phyloP scores from a whole-genome alignment of 1,140 invertebrate species.

The Drosophila mauritiana region DNA sequence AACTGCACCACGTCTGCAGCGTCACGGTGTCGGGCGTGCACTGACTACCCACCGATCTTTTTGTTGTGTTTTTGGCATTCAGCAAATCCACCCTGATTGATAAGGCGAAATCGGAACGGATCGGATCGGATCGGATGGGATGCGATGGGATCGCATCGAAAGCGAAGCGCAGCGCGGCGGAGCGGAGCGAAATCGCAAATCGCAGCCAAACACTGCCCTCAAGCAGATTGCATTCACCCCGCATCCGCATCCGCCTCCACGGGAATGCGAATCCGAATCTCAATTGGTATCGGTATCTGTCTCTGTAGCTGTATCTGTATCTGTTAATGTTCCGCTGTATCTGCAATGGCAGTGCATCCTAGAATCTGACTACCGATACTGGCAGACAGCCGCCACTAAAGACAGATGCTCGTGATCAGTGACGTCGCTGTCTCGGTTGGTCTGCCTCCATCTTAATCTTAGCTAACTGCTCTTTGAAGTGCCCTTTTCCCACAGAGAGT shows the following conservation, averaged over 20 bases:
- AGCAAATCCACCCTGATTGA: slow-evolving; percentile 73
- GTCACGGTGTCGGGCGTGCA: slow-evolving; percentile 67
- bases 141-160: slow-evolving; percentile 39
- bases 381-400: slow-evolving; percentile 57
- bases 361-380: slow-evolving; percentile 29
- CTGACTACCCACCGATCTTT: slow-evolving; percentile 62
- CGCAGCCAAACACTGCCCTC: slow-evolving; percentile 61
- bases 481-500: slow-evolving; percentile 6
- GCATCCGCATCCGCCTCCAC: slow-evolving; percentile 39
- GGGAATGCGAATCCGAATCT: slow-evolving; percentile 12
- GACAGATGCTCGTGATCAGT: slow-evolving; percentile 70
- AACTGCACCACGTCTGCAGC: slow-evolving; percentile 75
- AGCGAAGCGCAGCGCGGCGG: slow-evolving; percentile 48
- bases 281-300: slow-evolving; percentile 8
- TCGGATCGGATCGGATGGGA: slow-evolving; percentile 31
- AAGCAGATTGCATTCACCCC: slow-evolving; percentile 62
- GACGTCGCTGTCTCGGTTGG: slow-evolving; percentile 44
- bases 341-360: slow-evolving; percentile 55
- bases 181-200: slow-evolving; percentile 52
- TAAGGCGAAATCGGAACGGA: slow-evolving; percentile 59
- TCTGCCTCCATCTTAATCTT: slow-evolving; percentile 43
- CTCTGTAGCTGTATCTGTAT: slow-evolving; percentile 12
- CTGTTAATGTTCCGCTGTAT: slow-evolving; percentile 11
- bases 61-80: slow-evolving; percentile 71
- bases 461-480: slow-evolving; percentile 5